Percentiles rank a stretch among this genome's conserved stretches.
These are phyloP conservation scores for Dallia pectoralis DNA, from an alignment of 2,797 vertebrate genomes.

Conservation along the genomic window DNA sequence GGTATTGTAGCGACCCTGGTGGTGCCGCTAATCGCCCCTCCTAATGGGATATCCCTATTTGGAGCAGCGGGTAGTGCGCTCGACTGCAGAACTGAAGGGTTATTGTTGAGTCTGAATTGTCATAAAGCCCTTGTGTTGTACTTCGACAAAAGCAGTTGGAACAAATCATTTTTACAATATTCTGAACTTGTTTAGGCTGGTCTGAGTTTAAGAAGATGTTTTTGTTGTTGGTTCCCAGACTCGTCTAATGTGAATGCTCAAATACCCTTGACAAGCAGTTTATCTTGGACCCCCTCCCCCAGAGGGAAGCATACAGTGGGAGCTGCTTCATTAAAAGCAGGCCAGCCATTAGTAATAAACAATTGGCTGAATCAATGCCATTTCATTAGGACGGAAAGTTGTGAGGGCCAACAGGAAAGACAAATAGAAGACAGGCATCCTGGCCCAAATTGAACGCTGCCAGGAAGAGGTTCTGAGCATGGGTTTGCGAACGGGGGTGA, in stretches of 20 bases:
- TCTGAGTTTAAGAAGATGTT: not conserved
- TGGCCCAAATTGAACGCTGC: slow-evolving; percentile 25
- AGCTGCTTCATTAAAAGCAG: slow-evolving; percentile 22
- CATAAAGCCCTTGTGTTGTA: not conserved
- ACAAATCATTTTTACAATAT: not conserved
- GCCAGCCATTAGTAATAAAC: slow-evolving; percentile 32
- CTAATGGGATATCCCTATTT: too few species aligned
- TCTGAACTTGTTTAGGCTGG: not conserved
- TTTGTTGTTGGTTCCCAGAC: not conserved
- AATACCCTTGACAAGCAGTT: not conserved
- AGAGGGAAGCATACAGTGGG: not conserved
- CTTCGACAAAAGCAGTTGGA: not conserved
- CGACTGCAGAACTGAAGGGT: too few species aligned
- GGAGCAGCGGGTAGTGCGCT: too few species aligned
- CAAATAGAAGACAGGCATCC: slow-evolving; percentile 15
- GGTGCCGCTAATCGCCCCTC: too few species aligned
- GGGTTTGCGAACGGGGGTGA: slow-evolving; percentile 15
- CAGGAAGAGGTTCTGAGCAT: slow-evolving; percentile 33
- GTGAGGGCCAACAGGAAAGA: slow-evolving; percentile 8
- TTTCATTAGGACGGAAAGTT: slow-evolving; percentile 52
- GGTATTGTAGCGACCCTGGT: too few species aligned
- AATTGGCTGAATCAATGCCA: slow-evolving; percentile 40
- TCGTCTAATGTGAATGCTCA: not conserved
- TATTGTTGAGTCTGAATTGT: too few species aligned
- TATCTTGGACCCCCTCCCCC: not conserved